Conservation (phyloP, 2,113 vertebrate species). For the Nothocercus julius region DNA sequence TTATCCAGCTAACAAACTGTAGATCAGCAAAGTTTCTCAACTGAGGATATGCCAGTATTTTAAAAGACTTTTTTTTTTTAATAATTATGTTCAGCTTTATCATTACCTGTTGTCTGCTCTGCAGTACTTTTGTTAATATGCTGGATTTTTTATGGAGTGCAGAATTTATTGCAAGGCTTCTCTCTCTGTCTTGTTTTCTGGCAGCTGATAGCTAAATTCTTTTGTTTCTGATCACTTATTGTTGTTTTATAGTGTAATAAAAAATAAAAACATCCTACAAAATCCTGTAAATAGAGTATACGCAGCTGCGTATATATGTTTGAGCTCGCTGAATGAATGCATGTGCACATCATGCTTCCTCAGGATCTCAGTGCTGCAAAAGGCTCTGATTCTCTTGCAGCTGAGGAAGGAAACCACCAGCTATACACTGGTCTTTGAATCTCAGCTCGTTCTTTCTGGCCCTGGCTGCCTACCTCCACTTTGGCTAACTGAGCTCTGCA, state of each 20-base stretch:
- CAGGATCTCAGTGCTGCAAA: neutral
- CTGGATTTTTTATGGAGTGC: constrained; percentile 30
- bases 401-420: neutral
- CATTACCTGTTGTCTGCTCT: constrained; percentile 26
- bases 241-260: constrained; percentile 57
- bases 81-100: constrained; percentile 23
- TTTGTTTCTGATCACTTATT: constrained; percentile 66
- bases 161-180: constrained; percentile 32
- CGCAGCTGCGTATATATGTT: neutral
- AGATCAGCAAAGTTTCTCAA: neutral
- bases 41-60: neutral
- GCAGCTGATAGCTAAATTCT: constrained; percentile 51
- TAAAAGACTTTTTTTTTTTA: neutral
- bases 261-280: constrained; percentile 46
- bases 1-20: neutral
- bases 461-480: neutral
- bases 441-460: neutral
- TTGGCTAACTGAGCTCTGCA: neutral
- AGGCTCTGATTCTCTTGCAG: neutral
- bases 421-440: fast-evolving
- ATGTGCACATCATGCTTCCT: neutral
- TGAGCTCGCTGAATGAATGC: neutral
- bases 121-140: neutral
- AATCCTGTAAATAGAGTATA: neutral
- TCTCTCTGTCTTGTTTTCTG: constrained; percentile 43